phyloP scores from a whole-genome alignment of 1,140 invertebrate species.

The Limonius californicus region DNA sequence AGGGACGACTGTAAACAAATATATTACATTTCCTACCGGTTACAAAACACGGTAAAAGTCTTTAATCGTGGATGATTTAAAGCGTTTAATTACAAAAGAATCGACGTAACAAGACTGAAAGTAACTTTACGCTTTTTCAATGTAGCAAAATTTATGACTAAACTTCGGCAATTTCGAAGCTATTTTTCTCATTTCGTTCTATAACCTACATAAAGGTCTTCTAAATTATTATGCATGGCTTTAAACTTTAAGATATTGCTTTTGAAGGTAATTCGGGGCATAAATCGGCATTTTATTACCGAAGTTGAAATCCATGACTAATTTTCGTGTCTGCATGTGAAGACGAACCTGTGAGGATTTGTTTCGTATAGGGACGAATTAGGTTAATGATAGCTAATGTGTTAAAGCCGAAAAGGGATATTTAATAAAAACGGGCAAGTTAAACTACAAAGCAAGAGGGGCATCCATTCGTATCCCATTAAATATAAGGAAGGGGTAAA shows the following conservation, averaged over 20 bases:
- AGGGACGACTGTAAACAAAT: no score
- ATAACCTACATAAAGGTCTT: background rate
- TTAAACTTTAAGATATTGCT: background rate
- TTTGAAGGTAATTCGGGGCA: background rate
- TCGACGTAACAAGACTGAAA: background rate
- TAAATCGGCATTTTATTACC: background rate
- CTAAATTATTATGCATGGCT: constrained; percentile 1
- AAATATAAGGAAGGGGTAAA: constrained; percentile 1
- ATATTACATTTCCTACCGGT: no score
- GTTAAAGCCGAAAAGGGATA: background rate
- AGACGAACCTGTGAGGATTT: no score
- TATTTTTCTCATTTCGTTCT: background rate
- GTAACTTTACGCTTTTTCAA: background rate
- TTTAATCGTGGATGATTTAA: no score
- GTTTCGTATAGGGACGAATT: background rate
- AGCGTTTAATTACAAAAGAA: background rate
- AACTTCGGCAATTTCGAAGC: background rate
- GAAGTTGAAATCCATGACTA: no score
- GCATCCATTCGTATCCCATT: background rate
- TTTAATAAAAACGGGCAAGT: background rate
- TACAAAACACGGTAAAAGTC: no score
- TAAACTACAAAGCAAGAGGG: background rate
- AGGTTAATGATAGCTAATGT: background rate
- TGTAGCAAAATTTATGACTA: background rate
- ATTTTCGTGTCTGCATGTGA: no score